These are phyloP conservation scores for Aethes cnicana DNA, from an alignment of 2,888 invertebrate genomes.

Conservation along the genomic window DNA sequence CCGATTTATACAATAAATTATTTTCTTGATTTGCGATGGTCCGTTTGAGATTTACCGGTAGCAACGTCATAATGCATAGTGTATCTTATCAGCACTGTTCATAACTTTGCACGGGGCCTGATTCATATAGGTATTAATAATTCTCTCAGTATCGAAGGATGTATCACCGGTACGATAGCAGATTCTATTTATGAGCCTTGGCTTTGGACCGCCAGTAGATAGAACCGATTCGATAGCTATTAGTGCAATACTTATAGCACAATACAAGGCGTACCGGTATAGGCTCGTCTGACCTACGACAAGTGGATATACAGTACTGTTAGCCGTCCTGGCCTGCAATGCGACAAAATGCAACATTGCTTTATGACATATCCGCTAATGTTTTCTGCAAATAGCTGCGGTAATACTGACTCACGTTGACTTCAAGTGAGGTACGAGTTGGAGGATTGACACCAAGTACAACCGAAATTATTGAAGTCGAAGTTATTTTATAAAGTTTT, in stretches of 20 bases:
- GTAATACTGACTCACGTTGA: too few species aligned
- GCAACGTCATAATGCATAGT: conserved; percentile 28
- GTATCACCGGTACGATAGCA: conserved; percentile 65
- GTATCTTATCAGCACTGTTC: conserved; percentile 59
- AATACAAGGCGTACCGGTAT: conserved; percentile 44
- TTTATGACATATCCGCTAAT: conserved; percentile 36
- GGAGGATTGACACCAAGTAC: background rate
- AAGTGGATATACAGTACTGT: conserved; percentile 38
- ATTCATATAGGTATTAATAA: conserved; percentile 61
- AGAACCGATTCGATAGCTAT: conserved; percentile 55
- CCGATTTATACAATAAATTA: conserved; percentile 17
- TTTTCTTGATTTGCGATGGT: conserved; percentile 6
- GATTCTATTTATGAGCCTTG: conserved; percentile 69
- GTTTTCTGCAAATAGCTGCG: conserved; percentile 27
- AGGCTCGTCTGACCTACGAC: conserved; percentile 44
- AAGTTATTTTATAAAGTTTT: too few species aligned
- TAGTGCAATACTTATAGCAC: conserved; percentile 50
- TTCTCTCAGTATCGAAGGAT: conserved; percentile 70
- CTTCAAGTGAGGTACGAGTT: too few species aligned
- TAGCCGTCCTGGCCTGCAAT: conserved; percentile 29
- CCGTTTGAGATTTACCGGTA: conserved; percentile 27
- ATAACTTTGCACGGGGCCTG: conserved; percentile 58
- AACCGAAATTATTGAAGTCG: too few species aligned
- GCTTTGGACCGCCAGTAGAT: conserved; percentile 56
- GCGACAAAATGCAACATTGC: conserved; percentile 36